Evolutionary conservation across 2,113 vertebrate species (phyloP).

Genomic region (Solea senegalensis): DNA sequence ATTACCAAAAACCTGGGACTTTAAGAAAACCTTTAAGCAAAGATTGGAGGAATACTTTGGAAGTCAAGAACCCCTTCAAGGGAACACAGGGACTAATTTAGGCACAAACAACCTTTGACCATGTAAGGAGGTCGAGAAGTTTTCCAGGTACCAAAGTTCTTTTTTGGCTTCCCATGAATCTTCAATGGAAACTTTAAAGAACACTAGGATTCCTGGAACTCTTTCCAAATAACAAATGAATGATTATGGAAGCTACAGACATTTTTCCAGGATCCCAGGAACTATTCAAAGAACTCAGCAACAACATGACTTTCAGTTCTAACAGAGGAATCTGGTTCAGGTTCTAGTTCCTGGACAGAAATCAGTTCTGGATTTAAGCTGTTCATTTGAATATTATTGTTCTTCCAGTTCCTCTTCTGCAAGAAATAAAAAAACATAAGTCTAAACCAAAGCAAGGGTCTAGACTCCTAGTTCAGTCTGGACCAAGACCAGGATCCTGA

Average conservation of each 20-base stretch:
- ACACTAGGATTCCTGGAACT: neutral
- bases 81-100: too few species aligned
- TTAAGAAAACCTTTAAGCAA: neutral
- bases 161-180: too few species aligned
- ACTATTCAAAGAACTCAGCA: neutral
- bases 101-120: too few species aligned
- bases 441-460: constrained; percentile 2
- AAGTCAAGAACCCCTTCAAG: neutral
- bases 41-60: neutral
- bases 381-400: neutral
- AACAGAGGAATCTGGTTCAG: neutral
- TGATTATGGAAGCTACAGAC: neutral
- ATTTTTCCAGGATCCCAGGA: neutral
- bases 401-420: constrained; percentile 6
- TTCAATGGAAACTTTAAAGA: neutral
- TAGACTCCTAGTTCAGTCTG: constrained; percentile 12
- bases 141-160: too few species aligned
- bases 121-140: too few species aligned
- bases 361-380: neutral
- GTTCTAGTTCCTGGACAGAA: neutral
- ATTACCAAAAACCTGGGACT: neutral
- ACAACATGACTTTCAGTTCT: neutral
- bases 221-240: neutral
- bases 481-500: constrained; percentile 10
- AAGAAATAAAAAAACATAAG: constrained; percentile 4